Conservation (phyloP, 2,113 vertebrate genomes). For the Lamprologus sp. region DNA sequence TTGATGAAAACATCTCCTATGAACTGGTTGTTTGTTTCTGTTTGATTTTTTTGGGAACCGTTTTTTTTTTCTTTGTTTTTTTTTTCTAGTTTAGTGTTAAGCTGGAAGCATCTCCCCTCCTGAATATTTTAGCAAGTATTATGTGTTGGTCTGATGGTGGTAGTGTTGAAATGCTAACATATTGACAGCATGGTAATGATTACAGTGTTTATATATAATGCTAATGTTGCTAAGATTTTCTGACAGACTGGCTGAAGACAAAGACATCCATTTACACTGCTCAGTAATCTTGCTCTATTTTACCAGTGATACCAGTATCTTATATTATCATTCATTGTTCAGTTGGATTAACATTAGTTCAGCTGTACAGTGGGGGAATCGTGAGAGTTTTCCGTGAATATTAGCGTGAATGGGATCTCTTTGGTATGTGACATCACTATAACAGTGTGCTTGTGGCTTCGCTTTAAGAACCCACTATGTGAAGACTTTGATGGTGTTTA, state of each 20-base stretch:
- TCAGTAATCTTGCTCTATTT: neutral
- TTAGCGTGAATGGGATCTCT: neutral
- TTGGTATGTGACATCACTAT: neutral
- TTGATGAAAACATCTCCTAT: neutral
- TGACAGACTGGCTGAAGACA: neutral
- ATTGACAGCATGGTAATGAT: neutral
- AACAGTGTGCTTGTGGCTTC: neutral
- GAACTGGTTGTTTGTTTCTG: neutral
- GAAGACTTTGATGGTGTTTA: neutral
- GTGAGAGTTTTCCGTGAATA: neutral
- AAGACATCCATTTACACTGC: neutral
- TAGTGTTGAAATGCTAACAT: neutral
- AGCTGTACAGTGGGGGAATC: neutral
- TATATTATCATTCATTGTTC: neutral
- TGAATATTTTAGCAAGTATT: neutral
- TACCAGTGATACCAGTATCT: neutral
- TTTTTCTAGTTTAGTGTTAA: neutral
- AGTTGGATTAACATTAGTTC: neutral
- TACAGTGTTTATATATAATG: neutral
- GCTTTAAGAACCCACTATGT: neutral
- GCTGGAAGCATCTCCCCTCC: neutral
- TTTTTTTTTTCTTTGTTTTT: neutral
- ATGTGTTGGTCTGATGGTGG: neutral
- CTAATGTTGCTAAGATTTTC: neutral
- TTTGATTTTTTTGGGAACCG: neutral